phyloP scores from a whole-genome alignment of 2,888 invertebrate genomes.

The Polylopha cassiicola region DNA sequence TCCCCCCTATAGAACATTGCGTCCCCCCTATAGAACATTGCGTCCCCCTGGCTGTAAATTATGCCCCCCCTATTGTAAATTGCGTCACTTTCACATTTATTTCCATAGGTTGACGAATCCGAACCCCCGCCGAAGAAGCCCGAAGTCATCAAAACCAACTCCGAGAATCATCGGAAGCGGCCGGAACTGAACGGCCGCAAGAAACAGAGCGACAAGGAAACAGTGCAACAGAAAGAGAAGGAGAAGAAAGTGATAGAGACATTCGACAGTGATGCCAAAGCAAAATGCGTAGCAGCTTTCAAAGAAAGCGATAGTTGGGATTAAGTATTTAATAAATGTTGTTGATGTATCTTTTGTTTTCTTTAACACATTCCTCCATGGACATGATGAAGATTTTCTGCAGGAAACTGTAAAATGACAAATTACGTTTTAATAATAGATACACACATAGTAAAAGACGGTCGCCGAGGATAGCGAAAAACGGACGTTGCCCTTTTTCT shows the following conservation, averaged over 20 bases:
- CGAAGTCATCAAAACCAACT: slow-evolving; percentile 2
- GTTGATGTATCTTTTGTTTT: too few relatives aligned
- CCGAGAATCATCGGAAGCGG: slow-evolving; percentile 10
- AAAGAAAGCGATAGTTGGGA: slow-evolving; percentile 21
- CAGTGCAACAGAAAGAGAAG: slow-evolving; percentile 2
- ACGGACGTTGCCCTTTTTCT: too few relatives aligned
- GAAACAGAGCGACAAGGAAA: slow-evolving; percentile 2
- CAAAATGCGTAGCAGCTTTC: slow-evolving; percentile 15
- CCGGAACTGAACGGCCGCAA: slow-evolving; percentile 16
- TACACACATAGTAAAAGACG: too few relatives aligned
- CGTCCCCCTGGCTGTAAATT: too few relatives aligned
- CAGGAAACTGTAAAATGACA: too few relatives aligned
- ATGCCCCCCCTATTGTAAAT: neutral
- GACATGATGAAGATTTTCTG: too few relatives aligned
- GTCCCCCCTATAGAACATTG: too few relatives aligned
- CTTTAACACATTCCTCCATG: too few relatives aligned
- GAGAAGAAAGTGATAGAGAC: slow-evolving; percentile 16
- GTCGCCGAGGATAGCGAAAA: too few relatives aligned
- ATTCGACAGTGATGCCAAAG: slow-evolving; percentile 10
- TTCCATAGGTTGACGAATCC: slow-evolving; percentile 14
- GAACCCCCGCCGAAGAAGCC: slow-evolving; percentile 15
- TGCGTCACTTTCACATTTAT: neutral
- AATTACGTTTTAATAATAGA: too few relatives aligned
- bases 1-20: too few relatives aligned
- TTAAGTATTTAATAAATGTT: slow-evolving; percentile 19